Conservation (phyloP, 1,140 invertebrate species). For the Drosophila nigrodunni region DNA sequence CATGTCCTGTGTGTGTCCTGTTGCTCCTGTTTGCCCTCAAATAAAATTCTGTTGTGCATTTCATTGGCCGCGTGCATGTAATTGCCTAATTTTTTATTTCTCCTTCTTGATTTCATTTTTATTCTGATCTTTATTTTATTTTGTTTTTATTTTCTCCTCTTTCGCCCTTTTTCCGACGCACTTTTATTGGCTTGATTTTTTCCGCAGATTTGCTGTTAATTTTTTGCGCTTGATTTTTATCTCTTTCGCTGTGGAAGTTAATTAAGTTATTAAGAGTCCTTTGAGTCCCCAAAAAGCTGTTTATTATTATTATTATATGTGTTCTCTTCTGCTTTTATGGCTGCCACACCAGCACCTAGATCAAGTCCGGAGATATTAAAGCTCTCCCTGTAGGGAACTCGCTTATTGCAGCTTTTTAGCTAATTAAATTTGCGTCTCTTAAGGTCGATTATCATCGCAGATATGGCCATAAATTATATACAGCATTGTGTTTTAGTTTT, state of each 20-base stretch:
- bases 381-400: conserved; percentile 4
- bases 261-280: conserved; percentile 76
- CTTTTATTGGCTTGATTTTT: conserved; percentile 58
- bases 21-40: conserved; percentile 40
- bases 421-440: conserved; percentile 62
- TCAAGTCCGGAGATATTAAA: conserved; percentile 70
- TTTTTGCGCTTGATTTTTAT: conserved; percentile 77
- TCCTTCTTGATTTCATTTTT: conserved; percentile 33
- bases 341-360: conserved; percentile 57
- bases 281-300: conserved; percentile 47
- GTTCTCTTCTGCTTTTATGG: conserved; percentile 51
- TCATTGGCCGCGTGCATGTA: conserved; percentile 70
- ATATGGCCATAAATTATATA: conserved; percentile 51
- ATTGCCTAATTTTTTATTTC: conserved; percentile 78
- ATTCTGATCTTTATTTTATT: conserved; percentile 54
- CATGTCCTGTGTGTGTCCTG: background rate
- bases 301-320: conserved; percentile 62
- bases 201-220: conserved; percentile 61
- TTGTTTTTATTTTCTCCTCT: conserved; percentile 35
- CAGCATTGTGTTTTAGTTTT: conserved; percentile 3
- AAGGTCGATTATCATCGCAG: conserved; percentile 31
- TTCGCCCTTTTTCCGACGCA: conserved; percentile 37
- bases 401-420: conserved; percentile 64
- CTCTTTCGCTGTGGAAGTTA: conserved; percentile 59
- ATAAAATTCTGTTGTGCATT: conserved; percentile 74